Evolutionary conservation across 2,113 vertebrate genomes (phyloP).

Genomic region (Caranx melampygus): DNA sequence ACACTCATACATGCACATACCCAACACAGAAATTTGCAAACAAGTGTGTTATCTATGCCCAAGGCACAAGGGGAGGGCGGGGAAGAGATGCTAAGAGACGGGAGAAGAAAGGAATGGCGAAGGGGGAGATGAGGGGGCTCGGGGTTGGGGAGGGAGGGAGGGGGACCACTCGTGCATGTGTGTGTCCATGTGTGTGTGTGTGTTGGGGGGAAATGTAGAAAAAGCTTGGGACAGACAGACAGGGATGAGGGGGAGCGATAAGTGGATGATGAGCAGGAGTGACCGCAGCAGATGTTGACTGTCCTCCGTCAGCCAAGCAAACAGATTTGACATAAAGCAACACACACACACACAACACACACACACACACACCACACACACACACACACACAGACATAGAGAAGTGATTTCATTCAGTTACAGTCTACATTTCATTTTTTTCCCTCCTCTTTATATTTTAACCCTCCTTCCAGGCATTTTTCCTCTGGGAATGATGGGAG

Average conservation of each 20-base stretch:
- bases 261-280: conserved; percentile 55
- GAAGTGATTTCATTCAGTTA: conserved; percentile 14
- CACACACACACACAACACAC: conserved; percentile 28
- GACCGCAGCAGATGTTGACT: conserved; percentile 65
- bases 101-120: conserved; percentile 40
- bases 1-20: neutral
- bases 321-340: conserved; percentile 12
- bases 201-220: neutral
- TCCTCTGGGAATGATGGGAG: conserved; percentile 65
- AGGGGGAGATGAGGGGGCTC: conserved; percentile 17
- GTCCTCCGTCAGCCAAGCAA: conserved; percentile 39
- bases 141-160: neutral
- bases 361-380: conserved; percentile 24
- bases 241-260: conserved; percentile 4
- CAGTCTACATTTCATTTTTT: conserved; percentile 12
- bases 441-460: conserved; percentile 9
- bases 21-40: conserved; percentile 36
- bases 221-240: conserved; percentile 6
- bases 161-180: neutral
- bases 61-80: neutral
- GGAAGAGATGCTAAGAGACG: conserved; percentile 25
- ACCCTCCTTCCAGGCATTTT: conserved; percentile 39
- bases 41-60: conserved; percentile 47
- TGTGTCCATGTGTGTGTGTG: neutral
- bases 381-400: neutral